Base-by-base conservation (phyloP, 2,113 vertebrate species). In the Dromaius novaehollandiae region DNA sequence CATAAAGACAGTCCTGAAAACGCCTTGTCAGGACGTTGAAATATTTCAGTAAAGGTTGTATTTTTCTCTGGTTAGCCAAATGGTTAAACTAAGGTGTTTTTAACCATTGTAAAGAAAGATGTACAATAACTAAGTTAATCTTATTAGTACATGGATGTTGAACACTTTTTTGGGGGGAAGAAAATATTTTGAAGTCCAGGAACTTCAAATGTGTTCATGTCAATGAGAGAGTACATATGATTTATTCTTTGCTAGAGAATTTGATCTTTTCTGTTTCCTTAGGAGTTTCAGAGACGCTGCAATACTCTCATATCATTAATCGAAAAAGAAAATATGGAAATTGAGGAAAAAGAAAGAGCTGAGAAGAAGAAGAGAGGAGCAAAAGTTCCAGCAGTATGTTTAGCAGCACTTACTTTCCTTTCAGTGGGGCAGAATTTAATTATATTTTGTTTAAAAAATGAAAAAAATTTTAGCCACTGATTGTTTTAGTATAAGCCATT, bases 301-400 rank as follows among this genome's bases (percentile, higher is more conserved):
- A 99, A 99, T 96, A 99, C 99, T 36, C 98, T 99, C 34, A 99
- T 99, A 97, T 99, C 99, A 48, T 96, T 99, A 94, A 99, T 99
- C 90, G 99, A 99, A 94, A 99, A 99, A 95, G 99, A 99, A 98
- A 99, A 99, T 89, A 98, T 98, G 97, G 99, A 99, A 98, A 99
- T 99, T 42, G 99, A 99, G 93, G 99, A 99, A 97, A 99, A 99
- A 95, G 99, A 99, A 68, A 97, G 98, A 97, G 99, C 99, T 46
- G 99, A 99, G 96, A 99, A 99, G 98, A 99, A 99, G 98, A 99
- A 98, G 95, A 98, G 98, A 87, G 97, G 98, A 96, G 97, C 98
- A 82, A 99, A 99, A 98, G 97, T 97, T 86, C 97, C 98, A 98
- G 96, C 97, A 90, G 98, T 99, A 98, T 94, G 98, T 97, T 89